phyloP scores from a whole-genome alignment of 2,888 invertebrate species.

The Drosophila anomelani region DNA sequence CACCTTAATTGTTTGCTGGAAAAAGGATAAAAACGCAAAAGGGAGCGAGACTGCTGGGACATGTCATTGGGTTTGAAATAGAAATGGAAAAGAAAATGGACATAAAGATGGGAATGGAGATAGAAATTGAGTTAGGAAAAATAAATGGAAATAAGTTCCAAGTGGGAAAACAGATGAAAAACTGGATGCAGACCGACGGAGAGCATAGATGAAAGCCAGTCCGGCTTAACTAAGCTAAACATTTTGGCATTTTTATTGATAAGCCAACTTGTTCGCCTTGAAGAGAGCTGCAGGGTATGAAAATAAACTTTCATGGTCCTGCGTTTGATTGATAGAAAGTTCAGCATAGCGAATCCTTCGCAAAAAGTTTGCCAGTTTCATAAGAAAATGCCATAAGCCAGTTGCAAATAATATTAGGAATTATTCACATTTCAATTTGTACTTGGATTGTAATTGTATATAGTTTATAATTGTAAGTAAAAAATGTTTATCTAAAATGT shows the following conservation, averaged over 20 bases:
- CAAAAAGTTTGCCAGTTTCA: slow-evolving; percentile 17
- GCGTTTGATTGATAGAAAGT: slow-evolving; percentile 44
- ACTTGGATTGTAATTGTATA: not conserved
- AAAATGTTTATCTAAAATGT: no score
- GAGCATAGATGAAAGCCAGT: slow-evolving; percentile 28
- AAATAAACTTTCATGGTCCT: slow-evolving; percentile 25
- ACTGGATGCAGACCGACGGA: not conserved
- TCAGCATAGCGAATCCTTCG: slow-evolving; percentile 10
- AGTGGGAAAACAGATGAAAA: not conserved
- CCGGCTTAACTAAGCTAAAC: slow-evolving; percentile 27
- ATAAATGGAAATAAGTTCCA: slow-evolving; percentile 10
- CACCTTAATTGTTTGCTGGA: slow-evolving; percentile 56
- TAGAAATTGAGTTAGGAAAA: slow-evolving; percentile 14
- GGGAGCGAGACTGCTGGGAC: slow-evolving; percentile 12
- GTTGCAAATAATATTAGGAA: no score
- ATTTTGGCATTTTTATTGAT: slow-evolving; percentile 42
- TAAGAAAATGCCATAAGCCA: not conserved
- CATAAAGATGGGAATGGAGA: slow-evolving; percentile 26
- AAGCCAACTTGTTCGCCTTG: slow-evolving; percentile 19
- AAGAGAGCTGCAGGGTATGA: slow-evolving; percentile 14
- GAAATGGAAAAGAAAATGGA: slow-evolving; percentile 18
- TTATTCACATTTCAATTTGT: not conserved
- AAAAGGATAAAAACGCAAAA: slow-evolving; percentile 26
- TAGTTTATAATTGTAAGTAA: not conserved
- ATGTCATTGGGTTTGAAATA: slow-evolving; percentile 19